A percentile compares a stretch with the other conserved stretches of the same genome.
Conservation (phyloP, 1,140 invertebrate genomes). For the Saccostrea glomerata region DNA sequence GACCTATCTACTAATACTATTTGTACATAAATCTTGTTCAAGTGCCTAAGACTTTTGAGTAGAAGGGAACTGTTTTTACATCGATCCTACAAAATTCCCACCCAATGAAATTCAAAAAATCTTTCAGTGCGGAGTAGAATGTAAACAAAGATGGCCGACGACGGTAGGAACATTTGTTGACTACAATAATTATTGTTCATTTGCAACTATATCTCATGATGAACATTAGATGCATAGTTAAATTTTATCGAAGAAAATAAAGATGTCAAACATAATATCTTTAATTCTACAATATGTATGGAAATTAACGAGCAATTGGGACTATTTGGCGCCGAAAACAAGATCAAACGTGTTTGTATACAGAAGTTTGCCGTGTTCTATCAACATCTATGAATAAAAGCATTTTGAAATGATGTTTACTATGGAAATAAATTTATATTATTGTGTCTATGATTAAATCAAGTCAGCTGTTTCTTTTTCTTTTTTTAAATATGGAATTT, state of each 20-base stretch:
- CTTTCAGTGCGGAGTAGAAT: conserved; percentile 54
- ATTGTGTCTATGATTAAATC: too few relatives aligned
- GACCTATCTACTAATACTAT: too few relatives aligned
- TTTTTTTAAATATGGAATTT: too few relatives aligned
- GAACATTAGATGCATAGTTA: not conserved
- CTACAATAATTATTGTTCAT: not conserved
- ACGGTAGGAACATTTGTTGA: conserved; percentile 51
- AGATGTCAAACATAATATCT: not conserved
- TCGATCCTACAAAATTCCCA: not conserved
- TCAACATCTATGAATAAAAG: too few relatives aligned
- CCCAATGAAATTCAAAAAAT: conserved; percentile 40
- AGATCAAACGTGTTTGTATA: conserved; percentile 1
- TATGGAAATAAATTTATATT: too few relatives aligned
- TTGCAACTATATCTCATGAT: not conserved
- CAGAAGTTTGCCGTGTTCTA: not conserved
- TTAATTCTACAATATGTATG: not conserved
- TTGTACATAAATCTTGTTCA: too few relatives aligned
- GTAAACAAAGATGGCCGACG: conserved; percentile 71
- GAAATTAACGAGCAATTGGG: not conserved
- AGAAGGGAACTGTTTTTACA: not conserved
- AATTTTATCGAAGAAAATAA: not conserved
- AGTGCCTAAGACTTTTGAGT: too few relatives aligned
- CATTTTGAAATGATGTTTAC: too few relatives aligned
- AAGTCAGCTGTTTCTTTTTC: too few relatives aligned
- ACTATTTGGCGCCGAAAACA: not conserved